A percentile compares a stretch with the other conserved stretches of the same genome.
These are phyloP conservation scores for Drosophila peninsularis DNA, from an alignment of 2,888 invertebrate genomes.

Conservation along the genomic window DNA sequence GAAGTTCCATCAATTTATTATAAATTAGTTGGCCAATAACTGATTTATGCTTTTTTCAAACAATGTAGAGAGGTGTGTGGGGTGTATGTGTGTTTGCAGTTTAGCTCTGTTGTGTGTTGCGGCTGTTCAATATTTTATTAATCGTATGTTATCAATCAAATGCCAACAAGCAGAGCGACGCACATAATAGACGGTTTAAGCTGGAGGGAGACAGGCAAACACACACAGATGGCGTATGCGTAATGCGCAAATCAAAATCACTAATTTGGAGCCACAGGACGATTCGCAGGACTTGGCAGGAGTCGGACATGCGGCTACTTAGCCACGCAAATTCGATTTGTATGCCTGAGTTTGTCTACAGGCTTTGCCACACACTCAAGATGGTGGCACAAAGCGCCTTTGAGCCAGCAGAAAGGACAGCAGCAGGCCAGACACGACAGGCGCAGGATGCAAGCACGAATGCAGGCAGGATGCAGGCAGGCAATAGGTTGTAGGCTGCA, in stretches of 20 bases:
- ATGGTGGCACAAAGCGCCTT: conserved; percentile 69
- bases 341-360: conserved; percentile 59
- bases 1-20: conserved; percentile 69
- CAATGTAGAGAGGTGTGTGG: conserved; percentile 31
- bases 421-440: not conserved
- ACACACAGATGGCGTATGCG: conserved; percentile 65
- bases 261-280: conserved; percentile 64
- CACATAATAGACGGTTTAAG: conserved; percentile 16
- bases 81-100: conserved; percentile 16
- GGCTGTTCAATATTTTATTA: conserved; percentile 78
- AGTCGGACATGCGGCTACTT: conserved; percentile 63
- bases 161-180: conserved; percentile 50
- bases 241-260: conserved; percentile 80
- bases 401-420: conserved; percentile 33
- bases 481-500: conserved; percentile 16
- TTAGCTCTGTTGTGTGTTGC: conserved; percentile 18
- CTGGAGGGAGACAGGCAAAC: conserved; percentile 11
- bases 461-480: conserved; percentile 11
- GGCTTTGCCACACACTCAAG: conserved; percentile 74
- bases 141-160: conserved; percentile 80
- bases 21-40: conserved; percentile 60
- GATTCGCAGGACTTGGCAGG: conserved; percentile 5
- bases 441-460: conserved; percentile 4
- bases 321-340: conserved; percentile 77
- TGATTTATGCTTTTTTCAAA: conserved; percentile 75